Evolutionary conservation across 2,888 invertebrate species (phyloP), one percentile per base, ranked within the genome.

Genomic region (Melipona beecheii): DNA sequence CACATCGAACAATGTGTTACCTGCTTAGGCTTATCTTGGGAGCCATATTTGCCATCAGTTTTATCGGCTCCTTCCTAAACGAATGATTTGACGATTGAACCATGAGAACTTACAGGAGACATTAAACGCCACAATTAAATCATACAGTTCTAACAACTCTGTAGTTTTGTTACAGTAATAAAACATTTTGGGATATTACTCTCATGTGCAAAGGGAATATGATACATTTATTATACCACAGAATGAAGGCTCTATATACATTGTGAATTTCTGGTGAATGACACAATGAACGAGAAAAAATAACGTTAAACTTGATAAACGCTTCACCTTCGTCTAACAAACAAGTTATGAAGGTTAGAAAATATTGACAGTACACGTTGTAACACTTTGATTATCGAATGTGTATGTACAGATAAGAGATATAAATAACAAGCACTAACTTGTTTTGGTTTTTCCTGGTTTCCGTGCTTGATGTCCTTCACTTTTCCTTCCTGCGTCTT

Each of bases 11-110:
- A 87, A 87, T 56, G 24, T 90, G 88, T 92, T 93, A 97, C 95
- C 94, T 98, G 98, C 92, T 98, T 98, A 5, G 98, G 98, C 95
- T 98, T 98, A 92, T 98, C 98, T 94, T 98, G 98, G 79, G 97
- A 97, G 50, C 98, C 98, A 95, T 98, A 98, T 95, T 99, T 99
- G 88, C 98, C 96, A 92, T 99, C 99, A 82, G 95, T 93, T 94
- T 98, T 98, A 21, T 98, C 98, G 95, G 98, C 97, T 91, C 98
- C 97, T 93, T 98, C 98, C 94, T 98, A 93, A 92, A 93, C 86
- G 91, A 92, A 93, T 86, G 88, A 93, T 91, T 89, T 83, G 85
- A 92, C 83, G 90, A 86, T 91, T 87, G 88, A 89, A 91, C 85
- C 86, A 87, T 85, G 84, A 95, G 69, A 90, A 85, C 85, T 85